Conservation (phyloP, 2,797 vertebrate genomes). For the Pampus argenteus region DNA sequence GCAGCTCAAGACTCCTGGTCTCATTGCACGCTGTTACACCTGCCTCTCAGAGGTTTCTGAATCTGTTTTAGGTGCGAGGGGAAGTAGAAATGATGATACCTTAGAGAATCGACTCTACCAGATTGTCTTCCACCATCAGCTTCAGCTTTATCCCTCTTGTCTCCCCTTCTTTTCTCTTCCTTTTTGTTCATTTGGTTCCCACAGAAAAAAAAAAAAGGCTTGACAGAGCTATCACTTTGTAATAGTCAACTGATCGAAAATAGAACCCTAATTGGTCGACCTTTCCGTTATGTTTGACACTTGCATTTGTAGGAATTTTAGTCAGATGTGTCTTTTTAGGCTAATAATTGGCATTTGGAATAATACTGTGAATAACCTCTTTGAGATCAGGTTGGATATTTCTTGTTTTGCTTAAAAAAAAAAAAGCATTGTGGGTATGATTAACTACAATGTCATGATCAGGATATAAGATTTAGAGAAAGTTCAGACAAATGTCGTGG, state of each 20-base stretch:
- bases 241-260: slow-evolving; percentile 38
- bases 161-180: slow-evolving; percentile 15
- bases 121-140: slow-evolving; percentile 48
- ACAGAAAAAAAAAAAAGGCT: slow-evolving; percentile 4
- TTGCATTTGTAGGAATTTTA: slow-evolving; percentile 32
- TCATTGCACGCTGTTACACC: slow-evolving; percentile 34
- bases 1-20: slow-evolving; percentile 23
- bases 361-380: slow-evolving; percentile 43
- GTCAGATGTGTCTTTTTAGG: slow-evolving; percentile 26
- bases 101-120: slow-evolving; percentile 28
- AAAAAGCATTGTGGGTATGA: slow-evolving; percentile 32
- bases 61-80: slow-evolving; percentile 20
- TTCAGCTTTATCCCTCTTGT: slow-evolving; percentile 34
- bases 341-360: slow-evolving; percentile 57
- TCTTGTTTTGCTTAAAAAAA: slow-evolving; percentile 29
- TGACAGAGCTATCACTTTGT: slow-evolving; percentile 32
- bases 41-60: slow-evolving; percentile 44
- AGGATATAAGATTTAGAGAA: slow-evolving; percentile 60
- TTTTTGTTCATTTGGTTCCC: slow-evolving; percentile 23
- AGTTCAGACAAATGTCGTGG: slow-evolving; percentile 72
- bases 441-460: slow-evolving; percentile 35
- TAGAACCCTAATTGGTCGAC: slow-evolving; percentile 51
- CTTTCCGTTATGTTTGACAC: slow-evolving; percentile 39
- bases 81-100: slow-evolving; percentile 34
- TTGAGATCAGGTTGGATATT: slow-evolving; percentile 26